A percentile compares a stretch with the other conserved stretches of the same genome.
Evolutionary conservation across 1,140 invertebrate genomes (phyloP).

Genomic region (Zaprionus davidi): DNA sequence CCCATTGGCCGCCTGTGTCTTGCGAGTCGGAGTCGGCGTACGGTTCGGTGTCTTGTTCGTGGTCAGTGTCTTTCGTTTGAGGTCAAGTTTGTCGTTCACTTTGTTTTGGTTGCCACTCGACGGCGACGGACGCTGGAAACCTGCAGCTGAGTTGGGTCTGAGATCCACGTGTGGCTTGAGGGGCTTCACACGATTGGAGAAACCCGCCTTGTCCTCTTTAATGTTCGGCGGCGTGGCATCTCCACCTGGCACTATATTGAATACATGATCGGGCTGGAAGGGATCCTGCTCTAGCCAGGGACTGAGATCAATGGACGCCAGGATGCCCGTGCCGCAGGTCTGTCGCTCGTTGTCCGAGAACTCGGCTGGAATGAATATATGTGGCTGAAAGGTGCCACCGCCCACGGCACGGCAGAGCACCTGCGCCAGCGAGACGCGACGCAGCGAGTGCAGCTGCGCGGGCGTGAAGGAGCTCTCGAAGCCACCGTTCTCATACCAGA

Average conservation of each 20-base stretch:
- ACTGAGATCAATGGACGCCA: conserved; percentile 72
- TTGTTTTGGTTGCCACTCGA: conserved; percentile 40
- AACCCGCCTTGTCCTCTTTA: conserved; percentile 74
- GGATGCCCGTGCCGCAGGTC: conserved; percentile 65
- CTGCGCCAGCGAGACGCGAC: conserved; percentile 91
- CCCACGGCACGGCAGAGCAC: conserved; percentile 89
- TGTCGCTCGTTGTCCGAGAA: conserved; percentile 74
- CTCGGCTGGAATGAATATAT: conserved; percentile 77
- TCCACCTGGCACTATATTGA: conserved; percentile 31
- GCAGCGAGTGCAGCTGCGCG: conserved; percentile 94
- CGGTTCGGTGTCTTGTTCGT: conserved; percentile 41
- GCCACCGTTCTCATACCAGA: conserved; percentile 95
- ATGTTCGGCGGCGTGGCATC: conserved; percentile 26
- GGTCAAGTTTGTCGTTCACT: conserved; percentile 79
- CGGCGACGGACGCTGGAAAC: conserved; percentile 51
- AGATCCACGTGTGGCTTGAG: conserved; percentile 55
- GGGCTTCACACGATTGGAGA: conserved; percentile 64
- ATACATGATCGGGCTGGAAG: conserved; percentile 58
- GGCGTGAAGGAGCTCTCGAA: conserved; percentile 90
- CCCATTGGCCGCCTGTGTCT: conserved; percentile 32
- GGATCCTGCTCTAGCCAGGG: conserved; percentile 83
- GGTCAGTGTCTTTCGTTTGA: conserved; percentile 65
- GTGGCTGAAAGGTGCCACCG: conserved; percentile 80
- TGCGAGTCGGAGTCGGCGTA: conserved; percentile 49
- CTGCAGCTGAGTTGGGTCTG: conserved; percentile 53